A percentile compares a stretch with the other conserved stretches of the same genome.
phyloP scores from a whole-genome alignment of 2,888 invertebrate species.

The Lacanobia wlatinum region DNA sequence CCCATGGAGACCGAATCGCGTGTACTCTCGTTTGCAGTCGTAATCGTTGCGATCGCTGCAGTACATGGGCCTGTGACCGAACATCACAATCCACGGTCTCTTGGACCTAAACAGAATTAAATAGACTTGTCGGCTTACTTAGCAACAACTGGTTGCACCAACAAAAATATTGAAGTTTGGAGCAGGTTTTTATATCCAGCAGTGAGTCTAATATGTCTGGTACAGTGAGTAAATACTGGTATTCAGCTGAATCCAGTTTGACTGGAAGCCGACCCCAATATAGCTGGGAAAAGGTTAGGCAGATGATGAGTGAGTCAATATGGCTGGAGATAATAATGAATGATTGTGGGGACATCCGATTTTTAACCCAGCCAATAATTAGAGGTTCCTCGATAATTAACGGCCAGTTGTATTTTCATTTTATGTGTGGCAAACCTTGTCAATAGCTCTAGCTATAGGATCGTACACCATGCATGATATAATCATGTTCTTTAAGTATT shows the following conservation, averaged over 20 bases:
- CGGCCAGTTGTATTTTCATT: no score
- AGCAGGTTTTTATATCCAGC: no score
- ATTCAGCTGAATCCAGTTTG: no score
- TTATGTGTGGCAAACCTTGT: background rate
- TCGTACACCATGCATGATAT: background rate
- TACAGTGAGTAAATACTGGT: no score
- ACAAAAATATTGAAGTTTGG: background rate
- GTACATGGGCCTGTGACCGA: conserved; percentile 97
- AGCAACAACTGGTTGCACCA: background rate
- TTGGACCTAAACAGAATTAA: conserved; percentile 80
- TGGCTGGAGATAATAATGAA: no score
- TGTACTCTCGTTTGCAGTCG: conserved; percentile 94
- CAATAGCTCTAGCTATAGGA: background rate
- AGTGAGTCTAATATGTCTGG: background rate
- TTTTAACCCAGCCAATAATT: no score
- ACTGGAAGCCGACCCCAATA: no score
- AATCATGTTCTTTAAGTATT: no score
- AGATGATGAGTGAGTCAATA: no score
- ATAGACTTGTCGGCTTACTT: background rate
- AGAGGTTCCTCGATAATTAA: no score
- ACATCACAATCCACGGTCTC: conserved; percentile 95
- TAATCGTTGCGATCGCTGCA: conserved; percentile 94
- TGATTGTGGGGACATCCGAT: no score
- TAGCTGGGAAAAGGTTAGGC: no score
- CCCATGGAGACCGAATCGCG: conserved; percentile 92